Evolutionary conservation across 2,888 invertebrate species (phyloP), one percentile per base, ranked within the genome.

Genomic region (Candidula unifasciata): DNA sequence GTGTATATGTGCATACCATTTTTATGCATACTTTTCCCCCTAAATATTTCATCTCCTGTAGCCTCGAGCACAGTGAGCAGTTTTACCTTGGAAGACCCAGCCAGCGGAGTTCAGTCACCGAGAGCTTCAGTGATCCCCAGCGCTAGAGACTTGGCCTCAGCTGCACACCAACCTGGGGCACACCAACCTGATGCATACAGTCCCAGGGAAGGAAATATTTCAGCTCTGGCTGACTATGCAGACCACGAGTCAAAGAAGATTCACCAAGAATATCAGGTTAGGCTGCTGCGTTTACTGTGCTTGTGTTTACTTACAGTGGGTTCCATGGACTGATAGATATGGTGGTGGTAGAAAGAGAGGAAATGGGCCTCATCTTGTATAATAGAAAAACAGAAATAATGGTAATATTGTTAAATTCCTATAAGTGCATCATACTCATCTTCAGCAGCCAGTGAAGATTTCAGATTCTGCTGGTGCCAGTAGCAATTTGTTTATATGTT

Each of bases 201-300:
- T 44, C 90, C 91, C 16, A 85, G 91, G 33, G 90, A 91, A 77
- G 90, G 90, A 57, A 91, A 90, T 77, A 88, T 91, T 18, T 89
- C 90, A 24, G 92, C 91, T 86, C 92, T 91, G 0, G 91, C 91
- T 13, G 92, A 93, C 52, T 90, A 90, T 85, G 91, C 92, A 0
- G 92, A 92, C 85, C 92, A 92, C 77, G 93, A 93, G 86, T 91
- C 92, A n/a, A 90, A 90, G 81, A 93, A 93, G 88, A 92, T 93
- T 76, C 91, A 92, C 80, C 89, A 88, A 71, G 93, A 93, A 81
- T 91, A 92, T 87, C 91, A 91, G 86, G 71, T 71, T 5, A 37
- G 71, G 8, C 3, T 44, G 44, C 6, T 44, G 44, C 44, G 6
- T 44, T 44, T 44, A 44, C 13, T 44, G 44, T 44, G 13, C 44